phyloP scores from a whole-genome alignment of 2,113 vertebrate species.

The Patagioenas fasciata region DNA sequence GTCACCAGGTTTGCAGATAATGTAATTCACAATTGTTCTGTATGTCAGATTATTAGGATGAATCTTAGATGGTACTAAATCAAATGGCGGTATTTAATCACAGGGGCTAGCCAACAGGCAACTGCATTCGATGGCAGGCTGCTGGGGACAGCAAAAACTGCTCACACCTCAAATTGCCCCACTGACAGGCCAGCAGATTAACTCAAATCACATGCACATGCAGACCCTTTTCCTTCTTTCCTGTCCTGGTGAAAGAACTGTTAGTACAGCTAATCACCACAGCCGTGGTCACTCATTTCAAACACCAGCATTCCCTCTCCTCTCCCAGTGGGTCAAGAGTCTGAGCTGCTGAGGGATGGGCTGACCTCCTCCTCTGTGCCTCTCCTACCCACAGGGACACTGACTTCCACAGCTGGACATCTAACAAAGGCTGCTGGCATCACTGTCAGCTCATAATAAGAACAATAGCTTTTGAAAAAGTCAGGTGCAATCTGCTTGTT shows the following conservation, averaged over 20 bases:
- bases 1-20: slow-evolving; percentile 37
- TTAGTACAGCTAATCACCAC: not conserved
- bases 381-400: not conserved
- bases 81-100: not conserved
- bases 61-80: not conserved
- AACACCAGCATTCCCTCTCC: not conserved
- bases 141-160: not conserved
- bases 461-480: not conserved
- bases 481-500: not conserved
- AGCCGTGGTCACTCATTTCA: not conserved
- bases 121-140: too few relatives aligned
- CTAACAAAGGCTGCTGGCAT: not conserved
- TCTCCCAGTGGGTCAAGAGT: not conserved
- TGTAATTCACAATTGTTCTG: not conserved
- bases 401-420: not conserved
- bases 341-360: not conserved
- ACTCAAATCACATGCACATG: not conserved
- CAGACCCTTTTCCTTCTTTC: not conserved
- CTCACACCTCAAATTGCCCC: not conserved
- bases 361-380: not conserved
- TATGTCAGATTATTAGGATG: not conserved
- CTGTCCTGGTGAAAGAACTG: not conserved
- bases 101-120: not conserved
- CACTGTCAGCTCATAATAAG: not conserved
- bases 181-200: not conserved